Base-by-base conservation (phyloP, 1,140 invertebrate genomes). In the Cryptotermes secundus region DNA sequence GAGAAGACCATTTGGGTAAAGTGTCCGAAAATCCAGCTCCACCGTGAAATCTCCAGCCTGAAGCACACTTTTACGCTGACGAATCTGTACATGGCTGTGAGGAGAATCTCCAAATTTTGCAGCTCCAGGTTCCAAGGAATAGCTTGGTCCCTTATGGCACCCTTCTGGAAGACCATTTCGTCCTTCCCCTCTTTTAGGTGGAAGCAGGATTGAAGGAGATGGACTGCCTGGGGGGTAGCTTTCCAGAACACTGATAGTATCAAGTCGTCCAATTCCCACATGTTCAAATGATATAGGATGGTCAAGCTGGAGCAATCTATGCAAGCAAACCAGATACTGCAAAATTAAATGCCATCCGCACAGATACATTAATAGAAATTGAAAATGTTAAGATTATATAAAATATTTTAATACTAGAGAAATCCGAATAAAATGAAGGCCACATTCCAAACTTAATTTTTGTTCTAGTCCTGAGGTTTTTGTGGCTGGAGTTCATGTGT, bases 21-120 rank as follows among this genome's bases (percentile, higher is more conserved):
- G 97, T 0, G 97, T 98, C 38, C 97, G 90, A 87, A 98, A 96
- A 86, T 96, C 94, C 86, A 98, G 94, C 83, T 95, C 93, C 49
- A 98, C 90, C 14, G 92, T 92, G 87, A 96, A 97, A 87, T 94
- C 93, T 85, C 93, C 59, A n/a, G 59, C 92, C 90, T 95, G 93
- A 84, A 94, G 93, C 87, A 92, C 92, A 59, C 93, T 91, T 34
- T 91, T 92, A 80, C 92, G 91, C 19, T 95, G 89, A 85, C 93
- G 92, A 31, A 96, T 89, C 85, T 93, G 91, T 0, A 96, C 94
- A 88, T 96, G 94, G 88, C 96, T 97, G 85, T 95, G 92, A 0
- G 92, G 88, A 83, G 92, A 92, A 89, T 97, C 96, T 7, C 96
- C 97, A 87, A 97, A 97, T 89, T 97, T 96, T 14, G 96, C 93